Percentiles rank a stretch among this genome's conserved stretches.
Evolutionary conservation across 2,113 vertebrate species (phyloP).

Genomic region (Onychostruthus taczanowskii): DNA sequence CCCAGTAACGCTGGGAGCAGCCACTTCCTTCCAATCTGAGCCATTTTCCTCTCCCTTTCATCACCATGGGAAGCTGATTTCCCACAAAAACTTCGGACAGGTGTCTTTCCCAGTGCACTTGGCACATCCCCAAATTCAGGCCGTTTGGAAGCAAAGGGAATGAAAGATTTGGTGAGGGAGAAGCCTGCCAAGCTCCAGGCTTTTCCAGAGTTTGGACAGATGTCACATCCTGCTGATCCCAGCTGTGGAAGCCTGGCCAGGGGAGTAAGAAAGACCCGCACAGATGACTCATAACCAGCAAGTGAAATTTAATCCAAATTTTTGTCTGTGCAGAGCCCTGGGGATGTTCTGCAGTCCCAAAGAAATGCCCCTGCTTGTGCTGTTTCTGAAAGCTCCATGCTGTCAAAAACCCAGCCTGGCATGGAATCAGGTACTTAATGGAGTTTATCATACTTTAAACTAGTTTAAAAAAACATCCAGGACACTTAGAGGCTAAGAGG

Average conservation of each 20-base stretch:
- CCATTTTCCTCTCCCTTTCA: background rate
- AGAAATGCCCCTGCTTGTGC: background rate
- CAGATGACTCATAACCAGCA: background rate
- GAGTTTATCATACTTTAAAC: background rate
- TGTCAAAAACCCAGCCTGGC: background rate
- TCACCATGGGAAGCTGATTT: background rate
- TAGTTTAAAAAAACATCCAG: background rate
- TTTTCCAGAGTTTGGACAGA: conserved; percentile 33
- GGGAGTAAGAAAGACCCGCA: background rate
- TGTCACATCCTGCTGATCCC: conserved; percentile 49
- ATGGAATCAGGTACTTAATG: background rate
- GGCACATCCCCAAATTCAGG: conserved; percentile 9
- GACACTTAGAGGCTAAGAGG: background rate
- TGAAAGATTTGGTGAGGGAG: background rate
- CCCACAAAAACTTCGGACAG: background rate
- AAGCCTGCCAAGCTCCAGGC: conserved; percentile 24
- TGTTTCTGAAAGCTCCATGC: background rate
- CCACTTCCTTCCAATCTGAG: background rate
- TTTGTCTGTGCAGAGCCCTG: background rate
- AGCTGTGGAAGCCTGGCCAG: background rate
- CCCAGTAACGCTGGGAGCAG: background rate
- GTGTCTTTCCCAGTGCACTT: conserved; percentile 7
- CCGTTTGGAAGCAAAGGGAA: conserved; percentile 4
- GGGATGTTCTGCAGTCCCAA: background rate
- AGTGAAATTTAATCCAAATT: background rate